These are phyloP conservation scores for Dromiciops gliroides DNA, from an alignment of 2,113 vertebrate species.

Conservation along the genomic window DNA sequence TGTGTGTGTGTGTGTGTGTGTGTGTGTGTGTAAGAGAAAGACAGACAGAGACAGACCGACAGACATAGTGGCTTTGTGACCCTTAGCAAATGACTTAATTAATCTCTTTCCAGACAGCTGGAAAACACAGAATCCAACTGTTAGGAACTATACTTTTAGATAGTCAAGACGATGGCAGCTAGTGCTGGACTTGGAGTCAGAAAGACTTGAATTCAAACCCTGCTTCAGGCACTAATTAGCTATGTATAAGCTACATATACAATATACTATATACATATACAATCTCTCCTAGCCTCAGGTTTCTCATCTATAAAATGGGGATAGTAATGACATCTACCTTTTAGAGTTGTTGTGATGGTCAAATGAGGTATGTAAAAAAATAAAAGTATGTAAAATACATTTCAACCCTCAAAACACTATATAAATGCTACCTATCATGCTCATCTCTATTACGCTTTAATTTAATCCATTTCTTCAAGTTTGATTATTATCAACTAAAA, in stretches of 20 bases:
- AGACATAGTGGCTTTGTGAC: neutral
- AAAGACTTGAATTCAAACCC: neutral
- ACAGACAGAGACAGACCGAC: no score
- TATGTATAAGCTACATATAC: no score
- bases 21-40: no score
- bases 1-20: no score
- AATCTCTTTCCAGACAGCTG: neutral
- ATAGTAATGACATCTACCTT: neutral
- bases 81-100: neutral
- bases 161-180: neutral
- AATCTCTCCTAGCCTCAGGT: neutral
- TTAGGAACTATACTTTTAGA: neutral
- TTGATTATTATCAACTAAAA: neutral
- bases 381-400: neutral
- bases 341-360: neutral
- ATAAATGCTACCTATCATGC: neutral
- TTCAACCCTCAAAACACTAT: neutral
- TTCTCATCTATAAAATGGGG: neutral
- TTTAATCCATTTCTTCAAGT: neutral
- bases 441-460: neutral
- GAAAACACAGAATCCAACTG: neutral
- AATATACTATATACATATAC: no score
- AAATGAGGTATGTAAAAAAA: neutral
- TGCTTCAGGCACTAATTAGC: neutral
- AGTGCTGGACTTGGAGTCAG: neutral